These are phyloP conservation scores for Trichopoda pennipes DNA, from an alignment of 2,888 invertebrate species.

Conservation along the genomic window DNA sequence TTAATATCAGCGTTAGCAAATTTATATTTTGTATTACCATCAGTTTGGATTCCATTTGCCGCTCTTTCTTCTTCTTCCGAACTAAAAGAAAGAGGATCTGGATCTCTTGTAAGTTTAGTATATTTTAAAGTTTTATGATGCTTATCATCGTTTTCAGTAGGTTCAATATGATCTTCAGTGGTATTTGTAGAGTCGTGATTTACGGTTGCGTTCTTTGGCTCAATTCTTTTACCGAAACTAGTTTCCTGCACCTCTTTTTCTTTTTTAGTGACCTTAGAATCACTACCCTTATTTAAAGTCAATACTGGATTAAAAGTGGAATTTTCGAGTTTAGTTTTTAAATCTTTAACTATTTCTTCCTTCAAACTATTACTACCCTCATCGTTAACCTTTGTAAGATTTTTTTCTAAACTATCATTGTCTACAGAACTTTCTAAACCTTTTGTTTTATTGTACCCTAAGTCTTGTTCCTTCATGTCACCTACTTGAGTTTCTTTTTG, in stretches of 20 bases:
- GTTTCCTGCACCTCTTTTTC: too few species aligned
- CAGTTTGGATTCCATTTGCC: neutral
- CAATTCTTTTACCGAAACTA: too few species aligned
- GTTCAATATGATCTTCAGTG: neutral
- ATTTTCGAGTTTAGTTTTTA: conserved; percentile 4
- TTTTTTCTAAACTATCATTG: conserved; percentile 3
- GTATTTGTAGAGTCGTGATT: neutral
- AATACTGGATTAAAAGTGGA: neutral
- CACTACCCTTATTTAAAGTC: neutral
- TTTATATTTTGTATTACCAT: neutral
- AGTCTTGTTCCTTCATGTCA: conserved; percentile 27
- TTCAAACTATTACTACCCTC: neutral
- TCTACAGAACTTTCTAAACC: conserved; percentile 70
- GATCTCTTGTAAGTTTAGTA: neutral
- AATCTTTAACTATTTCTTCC: neutral
- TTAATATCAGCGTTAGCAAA: neutral
- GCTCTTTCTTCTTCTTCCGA: conserved; percentile 5
- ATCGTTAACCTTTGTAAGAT: neutral
- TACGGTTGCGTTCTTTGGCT: neutral
- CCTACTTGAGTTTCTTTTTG: neutral
- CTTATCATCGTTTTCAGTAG: neutral
- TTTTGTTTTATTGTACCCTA: conserved; percentile 63
- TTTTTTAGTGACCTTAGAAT: neutral
- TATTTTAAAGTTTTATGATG: neutral
- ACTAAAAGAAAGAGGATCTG: neutral